Evolutionary conservation across 2,888 invertebrate genomes (phyloP).

Genomic region (Pegoplata infirma): DNA sequence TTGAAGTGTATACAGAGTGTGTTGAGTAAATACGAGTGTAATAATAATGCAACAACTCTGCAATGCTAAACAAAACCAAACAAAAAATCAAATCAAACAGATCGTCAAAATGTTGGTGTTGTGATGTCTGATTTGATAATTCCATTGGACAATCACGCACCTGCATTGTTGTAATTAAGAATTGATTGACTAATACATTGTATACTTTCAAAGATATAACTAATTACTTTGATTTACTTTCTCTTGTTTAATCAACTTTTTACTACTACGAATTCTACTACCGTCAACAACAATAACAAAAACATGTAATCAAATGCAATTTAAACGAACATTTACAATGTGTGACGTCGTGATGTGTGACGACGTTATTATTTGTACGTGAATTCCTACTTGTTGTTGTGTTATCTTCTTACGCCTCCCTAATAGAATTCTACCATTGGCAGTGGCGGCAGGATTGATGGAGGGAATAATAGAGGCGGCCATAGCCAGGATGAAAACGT

Average conservation of each 20-base stretch:
- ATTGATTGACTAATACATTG: conserved; percentile 62
- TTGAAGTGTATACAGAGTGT: conserved; percentile 42
- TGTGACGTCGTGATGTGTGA: conserved; percentile 55
- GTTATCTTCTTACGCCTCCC: conserved; percentile 47
- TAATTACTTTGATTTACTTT: conserved; percentile 77
- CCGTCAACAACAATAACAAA: conserved; percentile 50
- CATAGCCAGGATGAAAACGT: conserved; percentile 33
- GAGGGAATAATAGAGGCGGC: conserved; percentile 30
- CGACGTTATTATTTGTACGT: conserved; percentile 56
- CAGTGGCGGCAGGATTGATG: conserved; percentile 20
- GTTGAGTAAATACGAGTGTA: conserved; percentile 35
- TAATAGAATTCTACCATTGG: conserved; percentile 53
- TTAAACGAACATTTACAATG: conserved; percentile 48
- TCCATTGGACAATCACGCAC: conserved; percentile 50
- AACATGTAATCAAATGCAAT: conserved; percentile 45
- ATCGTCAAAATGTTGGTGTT: conserved; percentile 50
- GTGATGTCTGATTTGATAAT: conserved; percentile 48
- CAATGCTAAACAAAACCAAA: conserved; percentile 13
- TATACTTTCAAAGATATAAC: conserved; percentile 74
- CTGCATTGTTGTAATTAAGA: conserved; percentile 56
- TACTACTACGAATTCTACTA: conserved; percentile 54
- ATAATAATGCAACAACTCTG: conserved; percentile 39
- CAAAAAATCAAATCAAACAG: conserved; percentile 48
- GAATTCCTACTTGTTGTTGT: conserved; percentile 43
- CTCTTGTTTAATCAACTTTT: conserved; percentile 73